Percentiles rank a stretch among this genome's conserved stretches.
Evolutionary conservation across 1,140 invertebrate species (phyloP).

Genomic region (Meteorus sp.): DNA sequence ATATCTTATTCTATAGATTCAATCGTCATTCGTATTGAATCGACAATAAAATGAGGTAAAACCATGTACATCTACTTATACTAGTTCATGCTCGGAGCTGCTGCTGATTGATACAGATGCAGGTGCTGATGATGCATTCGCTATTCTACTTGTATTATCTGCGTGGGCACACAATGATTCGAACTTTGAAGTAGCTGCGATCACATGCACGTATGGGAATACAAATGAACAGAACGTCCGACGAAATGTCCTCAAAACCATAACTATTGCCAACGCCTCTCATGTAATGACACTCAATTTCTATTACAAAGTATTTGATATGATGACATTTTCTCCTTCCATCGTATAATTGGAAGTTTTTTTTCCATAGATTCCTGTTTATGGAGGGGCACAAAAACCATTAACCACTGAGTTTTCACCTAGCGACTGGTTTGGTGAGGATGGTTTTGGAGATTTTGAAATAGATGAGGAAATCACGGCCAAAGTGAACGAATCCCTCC

Average conservation of each 20-base stretch:
- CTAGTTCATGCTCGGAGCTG: constrained; percentile 30
- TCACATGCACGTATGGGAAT: constrained; percentile 69
- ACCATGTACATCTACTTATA: neutral
- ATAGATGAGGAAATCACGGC: constrained; percentile 39
- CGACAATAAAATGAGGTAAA: no score
- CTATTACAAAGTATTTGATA: neutral
- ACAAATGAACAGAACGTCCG: constrained; percentile 62
- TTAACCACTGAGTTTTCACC: constrained; percentile 40
- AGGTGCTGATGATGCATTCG: constrained; percentile 63
- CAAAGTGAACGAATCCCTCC: constrained; percentile 42
- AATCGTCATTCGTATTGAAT: no score
- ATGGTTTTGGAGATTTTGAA: constrained; percentile 61
- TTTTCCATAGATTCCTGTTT: constrained; percentile 57
- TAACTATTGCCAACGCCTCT: constrained; percentile 56
- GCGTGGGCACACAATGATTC: constrained; percentile 42
- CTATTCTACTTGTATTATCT: constrained; percentile 55
- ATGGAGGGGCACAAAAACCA: constrained; percentile 48
- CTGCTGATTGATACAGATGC: constrained; percentile 63
- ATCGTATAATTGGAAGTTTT: neutral
- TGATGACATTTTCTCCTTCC: neutral
- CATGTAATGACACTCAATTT: no score
- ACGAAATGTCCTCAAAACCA: constrained; percentile 63
- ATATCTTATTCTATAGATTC: no score
- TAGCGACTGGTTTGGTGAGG: constrained; percentile 51
- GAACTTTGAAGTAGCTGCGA: constrained; percentile 53